A percentile compares a stretch with the other conserved stretches of the same genome.
Conservation (phyloP, 2,797 vertebrate species). For the Chelon labrosus region DNA sequence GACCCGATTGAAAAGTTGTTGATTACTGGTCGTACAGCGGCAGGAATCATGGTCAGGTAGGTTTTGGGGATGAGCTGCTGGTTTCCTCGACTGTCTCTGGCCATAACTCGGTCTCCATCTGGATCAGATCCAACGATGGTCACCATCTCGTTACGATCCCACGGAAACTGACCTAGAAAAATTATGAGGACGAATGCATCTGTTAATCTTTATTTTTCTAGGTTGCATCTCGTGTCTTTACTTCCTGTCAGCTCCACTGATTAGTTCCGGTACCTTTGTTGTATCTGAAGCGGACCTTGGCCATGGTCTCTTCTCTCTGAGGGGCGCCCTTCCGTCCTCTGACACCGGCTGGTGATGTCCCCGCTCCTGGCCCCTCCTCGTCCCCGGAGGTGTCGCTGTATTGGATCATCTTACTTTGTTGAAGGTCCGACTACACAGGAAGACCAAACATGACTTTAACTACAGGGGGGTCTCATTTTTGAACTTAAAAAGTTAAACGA, state of each 20-base stretch:
- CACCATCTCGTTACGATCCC: slow-evolving; percentile 70
- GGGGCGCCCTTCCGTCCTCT: slow-evolving; percentile 7
- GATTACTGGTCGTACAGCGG: slow-evolving; percentile 56
- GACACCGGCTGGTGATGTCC: slow-evolving; percentile 11
- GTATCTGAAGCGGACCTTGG: slow-evolving; percentile 73
- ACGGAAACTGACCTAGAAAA: slow-evolving; percentile 63
- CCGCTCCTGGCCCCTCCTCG: slow-evolving; percentile 48
- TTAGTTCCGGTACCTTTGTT: slow-evolving; percentile 71
- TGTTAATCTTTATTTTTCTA: neutral
- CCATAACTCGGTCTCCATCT: slow-evolving; percentile 62
- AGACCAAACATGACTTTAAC: neutral
- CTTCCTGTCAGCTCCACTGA: neutral
- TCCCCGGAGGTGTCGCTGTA: slow-evolving; percentile 80
- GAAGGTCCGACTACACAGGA: slow-evolving; percentile 71
- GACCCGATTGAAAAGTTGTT: neutral
- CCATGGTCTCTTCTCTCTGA: slow-evolving; percentile 38
- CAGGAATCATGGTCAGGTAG: slow-evolving; percentile 60
- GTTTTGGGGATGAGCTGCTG: slow-evolving; percentile 75
- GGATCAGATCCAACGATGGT: slow-evolving; percentile 50
- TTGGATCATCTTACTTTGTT: slow-evolving; percentile 62
- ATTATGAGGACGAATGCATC: neutral
- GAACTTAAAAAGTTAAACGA: no score
- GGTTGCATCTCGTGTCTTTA: neutral
- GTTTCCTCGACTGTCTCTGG: slow-evolving; percentile 69
- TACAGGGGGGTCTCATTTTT: no score